Evolutionary conservation across 2,113 vertebrate species (phyloP), one percentile per base, ranked within the genome.

Genomic region (Oenanthe melanoleuca): DNA sequence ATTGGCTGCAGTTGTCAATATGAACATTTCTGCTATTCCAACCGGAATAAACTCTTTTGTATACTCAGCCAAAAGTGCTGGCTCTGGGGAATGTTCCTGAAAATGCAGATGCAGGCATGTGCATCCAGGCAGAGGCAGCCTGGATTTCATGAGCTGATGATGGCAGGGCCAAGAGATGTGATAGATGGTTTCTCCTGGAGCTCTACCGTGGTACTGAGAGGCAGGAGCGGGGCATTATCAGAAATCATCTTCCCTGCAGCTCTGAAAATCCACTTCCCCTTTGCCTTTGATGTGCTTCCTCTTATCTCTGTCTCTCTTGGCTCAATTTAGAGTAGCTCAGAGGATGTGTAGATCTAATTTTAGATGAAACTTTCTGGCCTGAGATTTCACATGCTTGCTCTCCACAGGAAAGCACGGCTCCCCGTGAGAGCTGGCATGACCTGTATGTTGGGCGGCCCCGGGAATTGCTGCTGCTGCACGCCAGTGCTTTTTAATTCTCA

Each of bases 271-370:
- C 0, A 1, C 37, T 82, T 88, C 60, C 34, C 60, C 37, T 38
- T 78, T 33, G 66, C 66, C 74, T 94, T 89, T 70, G 45, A 77
- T 73, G 21, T 63, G 34, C 44, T 94, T 75, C 50, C 29, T 88
- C 75, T 95, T 65, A 52, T 47, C 74, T 77, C 63, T 86, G 42
- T 87, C 74, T 81, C 18, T 83, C 29, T 34, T 26, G 24, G 31
- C 33, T 93, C 67, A 38, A 14, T 83, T 90, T 86, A 37, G 79
- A 90, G 87, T 34, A 53, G 38, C 71, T 93, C 71, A 53, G 90
- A 57, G 70, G 61, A 87, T 34, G 60, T 33, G 38, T 69, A 89
- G 81, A 77, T 94, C 71, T 90, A 67, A 93, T 88, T 96, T 92
- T 59, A 92, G 82, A 70, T 88, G 71, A 77, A 89, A 33, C 44